Conservation (phyloP, 2,888 invertebrate genomes). For the Endomychus coccineus region DNA sequence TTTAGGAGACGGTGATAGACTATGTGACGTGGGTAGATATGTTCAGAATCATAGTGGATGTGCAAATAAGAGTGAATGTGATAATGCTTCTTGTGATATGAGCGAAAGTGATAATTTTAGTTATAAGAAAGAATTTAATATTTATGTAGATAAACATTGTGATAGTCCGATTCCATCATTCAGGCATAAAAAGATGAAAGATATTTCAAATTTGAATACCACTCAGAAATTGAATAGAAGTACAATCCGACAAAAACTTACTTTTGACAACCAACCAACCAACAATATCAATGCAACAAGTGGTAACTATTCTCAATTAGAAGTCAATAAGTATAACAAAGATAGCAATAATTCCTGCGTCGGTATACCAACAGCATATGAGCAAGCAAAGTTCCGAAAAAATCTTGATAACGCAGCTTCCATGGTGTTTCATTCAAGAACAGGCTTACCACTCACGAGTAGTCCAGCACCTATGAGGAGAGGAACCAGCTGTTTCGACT, state of each 20-base stretch:
- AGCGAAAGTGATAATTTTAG: conserved; percentile 43
- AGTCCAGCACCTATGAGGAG: conserved; percentile 78
- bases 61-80: conserved; percentile 34
- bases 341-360: conserved; percentile 19
- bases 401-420: conserved; percentile 71
- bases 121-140: conserved; percentile 38
- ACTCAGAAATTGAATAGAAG: conserved; percentile 18
- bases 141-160: conserved; percentile 40
- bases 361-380: conserved; percentile 60
- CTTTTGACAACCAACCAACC: conserved; percentile 30
- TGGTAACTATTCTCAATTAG: conserved; percentile 12
- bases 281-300: conserved; percentile 20
- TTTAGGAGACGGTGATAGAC: conserved; percentile 12
- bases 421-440: conserved; percentile 75
- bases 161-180: conserved; percentile 36
- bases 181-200: conserved; percentile 19
- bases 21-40: conserved; percentile 12
- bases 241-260: conserved; percentile 33
- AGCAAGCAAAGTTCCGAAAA: conserved; percentile 65
- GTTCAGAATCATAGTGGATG: conserved; percentile 14
- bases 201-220: conserved; percentile 17
- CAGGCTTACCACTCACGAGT: conserved; percentile 75
- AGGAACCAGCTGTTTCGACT: conserved; percentile 74
- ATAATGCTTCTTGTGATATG: conserved; percentile 38
- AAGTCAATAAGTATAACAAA: conserved; percentile 11